Conservation (phyloP, 2,113 vertebrate species). For the Pluvialis apricaria region DNA sequence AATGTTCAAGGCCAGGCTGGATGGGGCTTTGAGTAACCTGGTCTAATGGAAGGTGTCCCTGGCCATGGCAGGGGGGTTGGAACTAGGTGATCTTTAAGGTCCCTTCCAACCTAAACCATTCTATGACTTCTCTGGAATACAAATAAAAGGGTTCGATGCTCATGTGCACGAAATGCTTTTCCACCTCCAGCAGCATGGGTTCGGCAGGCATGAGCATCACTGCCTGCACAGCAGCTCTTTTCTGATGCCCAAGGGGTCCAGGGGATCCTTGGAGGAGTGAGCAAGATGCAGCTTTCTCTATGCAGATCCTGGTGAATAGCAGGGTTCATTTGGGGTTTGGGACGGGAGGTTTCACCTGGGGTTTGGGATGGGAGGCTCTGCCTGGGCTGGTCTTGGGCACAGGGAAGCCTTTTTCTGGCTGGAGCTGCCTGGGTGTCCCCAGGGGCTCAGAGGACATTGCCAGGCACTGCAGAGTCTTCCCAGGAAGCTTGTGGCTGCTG, state of each 20-base stretch:
- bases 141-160: background rate
- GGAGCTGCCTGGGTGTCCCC: background rate
- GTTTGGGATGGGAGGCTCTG: background rate
- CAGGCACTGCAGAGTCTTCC: background rate
- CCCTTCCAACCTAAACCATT: too few species aligned
- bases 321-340: accelerated
- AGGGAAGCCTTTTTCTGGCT: background rate
- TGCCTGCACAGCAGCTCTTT: background rate
- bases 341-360: accelerated
- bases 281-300: background rate
- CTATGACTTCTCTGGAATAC: background rate
- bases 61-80: too few species aligned
- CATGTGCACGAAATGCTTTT: background rate
- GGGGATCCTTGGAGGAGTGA: background rate
- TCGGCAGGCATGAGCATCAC: accelerated
- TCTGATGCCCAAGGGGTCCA: background rate
- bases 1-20: too few species aligned
- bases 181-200: background rate
- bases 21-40: too few species aligned
- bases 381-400: background rate
- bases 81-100: too few species aligned
- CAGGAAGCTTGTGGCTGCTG: background rate
- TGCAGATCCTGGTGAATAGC: background rate
- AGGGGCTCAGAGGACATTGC: background rate
- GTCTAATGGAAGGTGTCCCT: too few species aligned